Evolutionary conservation across 2,888 invertebrate genomes (phyloP).

Genomic region (Chloroclystis v-ata): DNA sequence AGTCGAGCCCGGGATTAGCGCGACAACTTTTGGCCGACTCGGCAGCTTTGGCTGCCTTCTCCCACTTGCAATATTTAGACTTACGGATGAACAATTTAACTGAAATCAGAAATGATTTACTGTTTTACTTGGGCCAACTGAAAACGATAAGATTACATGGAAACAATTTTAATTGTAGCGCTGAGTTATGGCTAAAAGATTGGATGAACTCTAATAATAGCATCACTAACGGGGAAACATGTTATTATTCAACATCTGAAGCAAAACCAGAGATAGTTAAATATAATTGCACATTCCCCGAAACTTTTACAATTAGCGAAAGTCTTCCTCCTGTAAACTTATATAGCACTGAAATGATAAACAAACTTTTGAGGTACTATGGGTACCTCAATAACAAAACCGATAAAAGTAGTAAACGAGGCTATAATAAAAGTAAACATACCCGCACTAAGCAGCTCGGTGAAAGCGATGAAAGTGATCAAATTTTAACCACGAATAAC

Average conservation of each 20-base stretch:
- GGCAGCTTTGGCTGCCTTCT: conserved; percentile 83
- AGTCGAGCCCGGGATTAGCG: conserved; percentile 84
- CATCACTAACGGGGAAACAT: conserved; percentile 56
- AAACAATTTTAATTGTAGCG: conserved; percentile 84
- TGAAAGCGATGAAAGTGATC: conserved; percentile 26
- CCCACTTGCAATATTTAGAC: conserved; percentile 83
- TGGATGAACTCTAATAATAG: conserved; percentile 81
- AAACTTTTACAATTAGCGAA: conserved; percentile 72
- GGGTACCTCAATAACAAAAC: conserved; percentile 71
- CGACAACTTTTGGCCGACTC: conserved; percentile 83
- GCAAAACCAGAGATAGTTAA: conserved; percentile 64
- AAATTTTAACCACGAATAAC: conserved; percentile 24
- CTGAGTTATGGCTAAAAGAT: conserved; percentile 80
- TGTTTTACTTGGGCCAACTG: conserved; percentile 83
- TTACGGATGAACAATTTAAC: conserved; percentile 81
- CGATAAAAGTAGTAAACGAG: conserved; percentile 50
- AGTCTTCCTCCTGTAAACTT: conserved; percentile 71
- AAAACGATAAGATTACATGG: conserved; percentile 81
- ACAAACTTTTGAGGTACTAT: conserved; percentile 67
- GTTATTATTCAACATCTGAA: conserved; percentile 68
- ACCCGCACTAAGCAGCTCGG: conserved; percentile 14
- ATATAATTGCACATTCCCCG: conserved; percentile 72
- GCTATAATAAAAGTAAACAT: conserved; percentile 38
- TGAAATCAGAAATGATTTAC: conserved; percentile 79
- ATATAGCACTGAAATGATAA: conserved; percentile 74